phyloP scores from a whole-genome alignment of 2,113 vertebrate genomes.

The Vireo altiloquus region DNA sequence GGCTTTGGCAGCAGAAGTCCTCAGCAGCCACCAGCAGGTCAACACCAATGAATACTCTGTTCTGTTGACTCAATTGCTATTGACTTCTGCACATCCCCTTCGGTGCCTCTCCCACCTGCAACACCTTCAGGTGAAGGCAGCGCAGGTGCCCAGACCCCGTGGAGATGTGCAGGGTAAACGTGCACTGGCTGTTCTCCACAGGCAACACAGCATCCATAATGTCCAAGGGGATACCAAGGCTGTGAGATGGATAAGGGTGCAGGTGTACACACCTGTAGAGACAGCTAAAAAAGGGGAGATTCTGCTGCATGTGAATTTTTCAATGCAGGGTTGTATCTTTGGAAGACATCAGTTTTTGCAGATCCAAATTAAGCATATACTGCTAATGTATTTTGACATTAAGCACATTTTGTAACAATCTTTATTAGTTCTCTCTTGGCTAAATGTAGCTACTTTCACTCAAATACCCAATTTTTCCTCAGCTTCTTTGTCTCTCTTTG shows the following conservation, averaged over 20 bases:
- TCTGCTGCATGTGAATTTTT: neutral
- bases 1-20: neutral
- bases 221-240: neutral
- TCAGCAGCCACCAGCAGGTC: neutral
- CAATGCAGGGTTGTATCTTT: neutral
- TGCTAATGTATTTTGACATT: neutral
- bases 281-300: neutral
- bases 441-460: neutral
- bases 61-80: neutral
- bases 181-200: neutral
- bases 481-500: neutral
- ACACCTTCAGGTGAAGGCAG: neutral
- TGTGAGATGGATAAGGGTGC: neutral
- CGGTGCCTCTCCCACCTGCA: neutral
- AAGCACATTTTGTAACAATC: neutral
- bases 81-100: neutral
- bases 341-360: neutral
- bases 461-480: neutral
- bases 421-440: neutral
- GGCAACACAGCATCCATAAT: too few species aligned
- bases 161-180: fast-evolving
- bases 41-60: neutral
- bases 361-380: neutral
- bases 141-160: fast-evolving
- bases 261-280: neutral